Evolutionary conservation across 2,888 invertebrate genomes (phyloP).

Genomic region (Netelia inedita): DNA sequence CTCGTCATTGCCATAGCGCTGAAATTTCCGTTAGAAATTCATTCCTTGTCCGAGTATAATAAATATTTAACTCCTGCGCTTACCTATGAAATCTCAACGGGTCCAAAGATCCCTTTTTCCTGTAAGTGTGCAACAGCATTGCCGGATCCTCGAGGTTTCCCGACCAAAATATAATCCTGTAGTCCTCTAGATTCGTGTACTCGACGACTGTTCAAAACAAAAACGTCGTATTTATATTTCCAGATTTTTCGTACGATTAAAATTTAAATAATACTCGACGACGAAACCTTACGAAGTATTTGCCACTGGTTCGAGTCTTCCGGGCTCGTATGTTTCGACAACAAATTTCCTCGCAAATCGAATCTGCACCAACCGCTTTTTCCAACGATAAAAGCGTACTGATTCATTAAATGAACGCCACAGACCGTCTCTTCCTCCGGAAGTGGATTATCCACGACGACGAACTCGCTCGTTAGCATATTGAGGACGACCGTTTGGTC

Average conservation of each 20-base stretch:
- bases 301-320: slow-evolving; percentile 89
- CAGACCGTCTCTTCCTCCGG: slow-evolving; percentile 88
- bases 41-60: slow-evolving; percentile 6
- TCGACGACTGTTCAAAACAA: slow-evolving; percentile 88
- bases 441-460: slow-evolving; percentile 94
- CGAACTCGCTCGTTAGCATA: slow-evolving; percentile 97
- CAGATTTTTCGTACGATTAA: slow-evolving; percentile 22
- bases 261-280: slow-evolving; percentile 9
- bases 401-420: slow-evolving; percentile 89
- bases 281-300: slow-evolving; percentile 88
- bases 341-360: slow-evolving; percentile 91
- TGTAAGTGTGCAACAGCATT: slow-evolving; percentile 89
- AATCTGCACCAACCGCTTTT: slow-evolving; percentile 91
- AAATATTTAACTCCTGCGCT: slow-evolving; percentile 49
- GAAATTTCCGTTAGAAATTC: slow-evolving; percentile 49
- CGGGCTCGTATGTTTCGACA: slow-evolving; percentile 87
- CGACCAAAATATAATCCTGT: slow-evolving; percentile 92
- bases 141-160: slow-evolving; percentile 92
- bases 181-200: slow-evolving; percentile 89
- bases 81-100: slow-evolving; percentile 88
- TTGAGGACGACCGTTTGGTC: slow-evolving; percentile 96
- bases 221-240: slow-evolving; percentile 6
- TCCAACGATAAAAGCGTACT: slow-evolving; percentile 92
- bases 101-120: slow-evolving; percentile 86
- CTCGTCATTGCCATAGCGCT: slow-evolving; percentile 90